These are phyloP conservation scores for Trogon melanurus DNA, from an alignment of 2,113 vertebrate species.

Conservation along the genomic window DNA sequence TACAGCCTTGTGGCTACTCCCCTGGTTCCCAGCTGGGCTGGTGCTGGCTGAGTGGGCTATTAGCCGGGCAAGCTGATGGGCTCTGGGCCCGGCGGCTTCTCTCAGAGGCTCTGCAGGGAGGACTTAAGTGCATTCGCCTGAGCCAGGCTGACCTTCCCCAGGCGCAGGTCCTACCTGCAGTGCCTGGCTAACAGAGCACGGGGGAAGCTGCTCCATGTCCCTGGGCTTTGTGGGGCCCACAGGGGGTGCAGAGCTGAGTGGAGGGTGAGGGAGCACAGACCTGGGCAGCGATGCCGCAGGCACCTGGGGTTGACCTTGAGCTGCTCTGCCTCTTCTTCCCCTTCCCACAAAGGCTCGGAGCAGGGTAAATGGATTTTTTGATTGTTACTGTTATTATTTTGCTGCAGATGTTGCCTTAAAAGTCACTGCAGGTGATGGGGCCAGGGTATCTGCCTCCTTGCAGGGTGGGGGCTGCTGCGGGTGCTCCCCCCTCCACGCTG, in stretches of 20 bases:
- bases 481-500: fast-evolving
- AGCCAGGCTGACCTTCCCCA: background rate
- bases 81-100: background rate
- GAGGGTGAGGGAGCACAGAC: background rate
- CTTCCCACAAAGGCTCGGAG: background rate
- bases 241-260: background rate
- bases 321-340: background rate
- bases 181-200: background rate
- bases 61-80: background rate
- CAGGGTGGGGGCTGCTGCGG: background rate
- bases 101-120: background rate
- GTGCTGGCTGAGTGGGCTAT: background rate
- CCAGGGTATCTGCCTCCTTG: background rate
- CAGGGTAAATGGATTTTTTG: background rate
- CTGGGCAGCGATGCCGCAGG: background rate
- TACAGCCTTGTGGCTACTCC: background rate
- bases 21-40: fast-evolving
- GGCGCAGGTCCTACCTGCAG: background rate
- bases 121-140: background rate
- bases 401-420: background rate
- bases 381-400: background rate
- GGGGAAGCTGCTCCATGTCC: background rate
- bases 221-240: background rate
- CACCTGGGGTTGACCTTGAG: background rate
- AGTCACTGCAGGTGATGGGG: background rate